Conservation (phyloP, 2,797 vertebrate genomes). For the Pangasius macronema region DNA sequence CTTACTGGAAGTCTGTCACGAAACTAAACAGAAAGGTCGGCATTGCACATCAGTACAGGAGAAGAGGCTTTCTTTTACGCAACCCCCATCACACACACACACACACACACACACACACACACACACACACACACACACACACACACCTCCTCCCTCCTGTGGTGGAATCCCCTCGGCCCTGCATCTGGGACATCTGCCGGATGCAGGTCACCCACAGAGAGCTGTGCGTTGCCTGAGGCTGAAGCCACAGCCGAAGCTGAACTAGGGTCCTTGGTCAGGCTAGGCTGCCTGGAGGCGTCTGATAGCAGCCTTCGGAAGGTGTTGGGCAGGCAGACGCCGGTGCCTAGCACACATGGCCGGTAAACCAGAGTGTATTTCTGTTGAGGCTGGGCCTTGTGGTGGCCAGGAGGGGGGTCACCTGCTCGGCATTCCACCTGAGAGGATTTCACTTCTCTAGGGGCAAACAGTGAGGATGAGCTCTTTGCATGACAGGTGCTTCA, state of each 20-base stretch:
- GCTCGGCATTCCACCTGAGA: not conserved
- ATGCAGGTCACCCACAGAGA: conserved; percentile 88
- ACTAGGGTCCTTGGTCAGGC: conserved; percentile 72
- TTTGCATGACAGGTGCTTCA: conserved; percentile 49
- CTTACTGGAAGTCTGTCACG: conserved; percentile 55
- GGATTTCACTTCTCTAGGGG: conserved; percentile 25
- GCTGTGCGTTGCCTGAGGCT: conserved; percentile 78
- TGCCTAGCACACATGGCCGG: conserved; percentile 55
- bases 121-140: conserved; percentile 36
- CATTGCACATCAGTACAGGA: conserved; percentile 63
- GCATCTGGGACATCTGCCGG: conserved; percentile 89
- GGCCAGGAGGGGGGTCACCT: conserved; percentile 29
- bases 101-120: conserved; percentile 41
- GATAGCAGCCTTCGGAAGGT: conserved; percentile 64
- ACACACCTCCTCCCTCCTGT: conserved; percentile 76
- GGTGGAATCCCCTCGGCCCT: conserved; percentile 77
- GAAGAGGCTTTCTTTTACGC: conserved; percentile 76
- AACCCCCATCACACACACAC: conserved; percentile 60
- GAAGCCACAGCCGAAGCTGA: conserved; percentile 83
- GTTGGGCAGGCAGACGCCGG: conserved; percentile 51
- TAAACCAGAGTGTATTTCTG: conserved; percentile 67
- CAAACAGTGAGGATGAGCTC: conserved; percentile 19
- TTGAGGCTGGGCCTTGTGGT: conserved; percentile 42
- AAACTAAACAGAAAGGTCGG: conserved; percentile 58
- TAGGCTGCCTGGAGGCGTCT: conserved; percentile 64